These are phyloP conservation scores for Drosophila ambigua DNA, from an alignment of 1,140 invertebrate genomes.

Conservation along the genomic window DNA sequence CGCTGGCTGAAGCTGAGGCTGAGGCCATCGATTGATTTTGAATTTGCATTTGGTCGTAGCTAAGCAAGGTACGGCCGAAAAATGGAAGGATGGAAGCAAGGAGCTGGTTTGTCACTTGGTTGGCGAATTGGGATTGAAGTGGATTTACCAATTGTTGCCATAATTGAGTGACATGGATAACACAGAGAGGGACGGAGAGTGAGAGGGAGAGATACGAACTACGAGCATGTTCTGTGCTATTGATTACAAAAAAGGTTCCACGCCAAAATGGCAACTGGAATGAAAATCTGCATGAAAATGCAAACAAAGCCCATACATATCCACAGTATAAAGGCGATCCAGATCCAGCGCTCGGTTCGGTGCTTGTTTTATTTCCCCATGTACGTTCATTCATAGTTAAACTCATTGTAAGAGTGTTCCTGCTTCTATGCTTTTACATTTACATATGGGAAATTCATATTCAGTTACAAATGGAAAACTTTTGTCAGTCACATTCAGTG, in stretches of 20 bases:
- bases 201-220: neutral
- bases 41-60: slow-evolving; percentile 3
- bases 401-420: slow-evolving; percentile 6
- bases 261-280: slow-evolving; percentile 56
- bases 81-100: slow-evolving; percentile 4
- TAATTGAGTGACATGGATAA: slow-evolving; percentile 80
- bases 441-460: slow-evolving; percentile 63
- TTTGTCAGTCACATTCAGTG: slow-evolving; percentile 40
- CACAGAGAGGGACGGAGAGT: slow-evolving; percentile 20
- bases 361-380: slow-evolving; percentile 23
- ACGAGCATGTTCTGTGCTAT: slow-evolving; percentile 43
- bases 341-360: slow-evolving; percentile 12
- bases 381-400: slow-evolving; percentile 23
- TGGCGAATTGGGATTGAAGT: slow-evolving; percentile 67
- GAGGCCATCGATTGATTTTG: slow-evolving; percentile 38
- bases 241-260: slow-evolving; percentile 78
- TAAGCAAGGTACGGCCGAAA: neutral
- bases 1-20: no score
- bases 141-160: slow-evolving; percentile 79
- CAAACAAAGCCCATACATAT: slow-evolving; percentile 62
- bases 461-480: slow-evolving; percentile 68
- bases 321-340: slow-evolving; percentile 33
- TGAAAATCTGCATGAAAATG: slow-evolving; percentile 79
- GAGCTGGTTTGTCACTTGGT: slow-evolving; percentile 58
- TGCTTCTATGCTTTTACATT: slow-evolving; percentile 63